phyloP scores from a whole-genome alignment of 2,888 invertebrate species.

The Sussaba pulchella region DNA sequence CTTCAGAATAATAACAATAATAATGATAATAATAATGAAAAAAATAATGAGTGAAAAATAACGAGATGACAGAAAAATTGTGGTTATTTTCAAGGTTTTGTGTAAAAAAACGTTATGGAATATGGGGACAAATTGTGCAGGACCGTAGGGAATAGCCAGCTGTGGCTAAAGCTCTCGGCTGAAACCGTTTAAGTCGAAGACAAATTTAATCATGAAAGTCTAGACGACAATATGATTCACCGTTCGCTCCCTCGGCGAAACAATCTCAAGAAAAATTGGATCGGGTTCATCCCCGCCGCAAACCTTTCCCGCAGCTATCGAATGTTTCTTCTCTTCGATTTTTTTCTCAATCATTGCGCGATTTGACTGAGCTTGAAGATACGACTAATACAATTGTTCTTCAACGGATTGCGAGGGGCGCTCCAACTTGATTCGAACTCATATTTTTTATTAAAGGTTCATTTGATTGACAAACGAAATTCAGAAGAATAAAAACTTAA shows the following conservation, averaged over 20 bases:
- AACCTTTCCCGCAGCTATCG: background rate
- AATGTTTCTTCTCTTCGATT: background rate
- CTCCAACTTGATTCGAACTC: too few relatives aligned
- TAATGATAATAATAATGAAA: too few relatives aligned
- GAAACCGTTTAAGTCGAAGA: conserved; percentile 10
- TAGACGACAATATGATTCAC: background rate
- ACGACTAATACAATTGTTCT: too few relatives aligned
- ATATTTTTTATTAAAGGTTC: too few relatives aligned
- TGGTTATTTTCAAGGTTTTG: too few relatives aligned
- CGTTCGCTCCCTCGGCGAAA: background rate
- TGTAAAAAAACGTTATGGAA: background rate
- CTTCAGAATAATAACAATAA: too few relatives aligned
- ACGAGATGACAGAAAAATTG: background rate
- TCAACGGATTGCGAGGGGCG: too few relatives aligned
- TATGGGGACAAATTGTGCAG: background rate
- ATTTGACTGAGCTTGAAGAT: too few relatives aligned
- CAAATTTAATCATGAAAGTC: conserved; percentile 26
- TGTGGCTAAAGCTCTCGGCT: background rate
- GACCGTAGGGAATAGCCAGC: background rate
- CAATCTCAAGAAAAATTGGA: conserved; percentile 2
- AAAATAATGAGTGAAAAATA: conserved; percentile 25
- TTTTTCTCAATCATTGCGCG: background rate
- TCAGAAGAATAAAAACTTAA: too few relatives aligned
- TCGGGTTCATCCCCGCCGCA: background rate
- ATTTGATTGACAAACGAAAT: too few relatives aligned